Evolutionary conservation across 92 coral and sea anemone species (phyloP), one percentile per base, ranked within the genome.

Genomic region (Ricordea florida): DNA sequence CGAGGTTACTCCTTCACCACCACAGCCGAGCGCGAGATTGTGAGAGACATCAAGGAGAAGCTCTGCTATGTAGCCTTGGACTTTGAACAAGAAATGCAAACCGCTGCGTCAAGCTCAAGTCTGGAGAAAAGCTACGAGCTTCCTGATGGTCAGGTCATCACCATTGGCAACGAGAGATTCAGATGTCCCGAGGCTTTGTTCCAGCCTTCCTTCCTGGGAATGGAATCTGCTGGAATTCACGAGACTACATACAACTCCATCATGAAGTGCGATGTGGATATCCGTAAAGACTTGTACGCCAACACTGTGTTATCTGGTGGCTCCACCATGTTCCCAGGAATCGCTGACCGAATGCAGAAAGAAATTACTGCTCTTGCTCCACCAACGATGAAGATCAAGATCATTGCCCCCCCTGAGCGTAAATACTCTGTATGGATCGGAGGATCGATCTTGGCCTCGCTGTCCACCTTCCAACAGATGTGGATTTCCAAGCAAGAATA

Each of bases 391-490:
- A 92, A 92, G 86, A 92, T 89, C 92, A 92, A 89, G 87, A 87
- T 89, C 86, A 90, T 90, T 66, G 96, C 96, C 67, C 92, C 96
- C 46, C 96, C 96, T 57, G 96, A 90, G 83, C 89, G 96, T 57
- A 87, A 90, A 74, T 90, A 90, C 97, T 90, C 92, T 73, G 97
- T 90, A 56, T 90, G 97, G 97, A 90, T 90, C 61, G 90, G 97
- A 67, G 97, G 93, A 81, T 91, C 97, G 48, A 91, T 91, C 89
- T 85, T 91, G 61, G 93, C 97, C 20, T 91, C 97, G 18, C 88
- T 91, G 78, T 91, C 97, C 66, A 91, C 97, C 87, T 91, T 91
- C 97, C 97, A 91, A 91, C 97, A 91, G 92, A 91, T 91, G 97
- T 91, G 97, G 93, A 91, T 91, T 84, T 91, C 97, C 77, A 91